Conservation (phyloP, 2,113 vertebrate genomes). For the Reinhardtius hippoglossoides region DNA sequence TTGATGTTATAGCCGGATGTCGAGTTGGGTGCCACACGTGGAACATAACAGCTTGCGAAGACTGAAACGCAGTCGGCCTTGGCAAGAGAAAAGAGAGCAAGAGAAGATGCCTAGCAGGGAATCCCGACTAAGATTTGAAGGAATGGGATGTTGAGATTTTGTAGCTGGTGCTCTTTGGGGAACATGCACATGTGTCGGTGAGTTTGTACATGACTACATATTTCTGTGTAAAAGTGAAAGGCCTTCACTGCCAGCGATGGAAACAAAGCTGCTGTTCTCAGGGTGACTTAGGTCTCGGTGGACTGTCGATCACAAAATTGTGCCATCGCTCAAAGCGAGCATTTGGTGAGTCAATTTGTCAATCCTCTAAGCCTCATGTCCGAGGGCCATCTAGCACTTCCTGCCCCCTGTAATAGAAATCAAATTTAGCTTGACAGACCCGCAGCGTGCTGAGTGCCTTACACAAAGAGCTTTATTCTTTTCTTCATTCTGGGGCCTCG, state of each 20-base stretch:
- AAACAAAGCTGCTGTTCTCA: slow-evolving; percentile 15
- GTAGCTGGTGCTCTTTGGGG: slow-evolving; percentile 8
- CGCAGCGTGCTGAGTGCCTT: neutral
- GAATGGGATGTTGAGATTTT: slow-evolving; percentile 20
- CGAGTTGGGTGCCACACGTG: neutral
- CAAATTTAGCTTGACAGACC: slow-evolving; percentile 29
- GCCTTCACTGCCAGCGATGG: slow-evolving; percentile 10
- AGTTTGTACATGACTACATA: slow-evolving; percentile 12
- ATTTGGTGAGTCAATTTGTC: slow-evolving; percentile 55
- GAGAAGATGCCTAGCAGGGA: slow-evolving; percentile 18
- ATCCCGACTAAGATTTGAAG: slow-evolving; percentile 28
- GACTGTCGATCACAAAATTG: slow-evolving; percentile 34
- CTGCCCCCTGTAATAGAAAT: slow-evolving; percentile 43
- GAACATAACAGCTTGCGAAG: slow-evolving; percentile 12
- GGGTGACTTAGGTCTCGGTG: slow-evolving; percentile 28
- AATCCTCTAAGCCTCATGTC: slow-evolving; percentile 38
- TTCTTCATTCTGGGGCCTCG: neutral
- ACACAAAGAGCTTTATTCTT: slow-evolving; percentile 10
- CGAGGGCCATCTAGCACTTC: slow-evolving; percentile 31
- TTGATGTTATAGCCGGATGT: neutral
- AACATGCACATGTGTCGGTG: slow-evolving; percentile 11
- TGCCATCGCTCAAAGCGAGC: slow-evolving; percentile 35
- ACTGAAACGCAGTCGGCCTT: slow-evolving; percentile 3
- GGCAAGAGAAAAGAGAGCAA: neutral
- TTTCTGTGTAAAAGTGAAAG: slow-evolving; percentile 19